Evolutionary conservation across 23 tunicate genomes (phyloP).

Genomic region (Phallusia fumigata): DNA sequence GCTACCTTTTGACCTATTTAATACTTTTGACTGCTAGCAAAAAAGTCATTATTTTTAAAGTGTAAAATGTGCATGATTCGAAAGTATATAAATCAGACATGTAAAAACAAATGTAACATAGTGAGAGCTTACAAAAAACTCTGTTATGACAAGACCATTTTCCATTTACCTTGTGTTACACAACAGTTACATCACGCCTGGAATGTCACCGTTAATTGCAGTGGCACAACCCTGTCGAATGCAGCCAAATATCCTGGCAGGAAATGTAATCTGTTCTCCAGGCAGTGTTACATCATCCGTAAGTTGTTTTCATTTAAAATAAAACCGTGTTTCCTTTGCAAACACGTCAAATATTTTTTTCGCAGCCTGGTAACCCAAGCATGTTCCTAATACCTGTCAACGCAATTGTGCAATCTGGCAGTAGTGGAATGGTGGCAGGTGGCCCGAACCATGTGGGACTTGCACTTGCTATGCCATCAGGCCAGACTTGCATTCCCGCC

Average conservation of each 20-base stretch:
- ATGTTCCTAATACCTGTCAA: slow-evolving; percentile 75
- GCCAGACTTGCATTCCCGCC: neutral
- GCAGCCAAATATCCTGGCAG: slow-evolving; percentile 22
- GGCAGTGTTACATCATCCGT: neutral
- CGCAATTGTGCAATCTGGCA: slow-evolving; percentile 47
- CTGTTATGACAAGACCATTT: no score
- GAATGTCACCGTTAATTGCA: neutral
- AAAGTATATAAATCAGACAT: no score
- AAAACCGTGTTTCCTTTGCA: no score
- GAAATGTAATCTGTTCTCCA: slow-evolving; percentile 15
- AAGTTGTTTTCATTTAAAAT: neutral
- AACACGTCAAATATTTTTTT: neutral
- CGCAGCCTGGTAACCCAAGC: slow-evolving; percentile 44
- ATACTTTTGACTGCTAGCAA: no score
- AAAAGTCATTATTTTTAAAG: no score
- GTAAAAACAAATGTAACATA: no score
- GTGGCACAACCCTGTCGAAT: neutral
- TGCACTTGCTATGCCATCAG: slow-evolving; percentile 42
- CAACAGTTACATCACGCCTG: neutral
- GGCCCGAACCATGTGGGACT: slow-evolving; percentile 25
- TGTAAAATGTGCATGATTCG: no score
- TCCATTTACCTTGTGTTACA: no score
- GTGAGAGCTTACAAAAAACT: no score
- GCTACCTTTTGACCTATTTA: no score
- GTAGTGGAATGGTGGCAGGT: neutral